A percentile compares a stretch with the other conserved stretches of the same genome.
These are phyloP conservation scores for Morpho achilles DNA, from an alignment of 2,888 invertebrate genomes.

Conservation along the genomic window DNA sequence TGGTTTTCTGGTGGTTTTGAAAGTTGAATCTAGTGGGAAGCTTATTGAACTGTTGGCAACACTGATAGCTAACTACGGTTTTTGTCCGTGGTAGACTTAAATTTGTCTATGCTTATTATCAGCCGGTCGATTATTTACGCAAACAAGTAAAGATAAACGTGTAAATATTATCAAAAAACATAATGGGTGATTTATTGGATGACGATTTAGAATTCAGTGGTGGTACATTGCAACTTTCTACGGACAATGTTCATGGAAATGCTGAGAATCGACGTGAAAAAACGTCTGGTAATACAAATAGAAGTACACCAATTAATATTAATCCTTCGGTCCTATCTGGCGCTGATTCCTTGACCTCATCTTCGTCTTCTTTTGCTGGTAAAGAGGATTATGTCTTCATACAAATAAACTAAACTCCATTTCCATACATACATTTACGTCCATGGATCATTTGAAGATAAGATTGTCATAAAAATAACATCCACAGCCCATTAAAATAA, in stretches of 20 bases:
- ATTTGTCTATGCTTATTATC: constrained; percentile 11
- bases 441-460: no score
- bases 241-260: constrained; percentile 44
- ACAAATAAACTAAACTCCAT: no score
- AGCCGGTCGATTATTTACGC: constrained; percentile 58
- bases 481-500: no score
- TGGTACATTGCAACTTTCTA: constrained; percentile 69
- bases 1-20: no score
- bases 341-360: constrained; percentile 67
- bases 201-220: constrained; percentile 80
- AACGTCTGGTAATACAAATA: constrained; percentile 40
- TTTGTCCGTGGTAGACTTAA: no score
- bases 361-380: constrained; percentile 68
- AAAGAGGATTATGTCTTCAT: constrained; percentile 8
- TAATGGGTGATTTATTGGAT: constrained; percentile 70
- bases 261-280: constrained; percentile 40
- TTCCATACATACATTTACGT: no score
- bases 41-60: no score
- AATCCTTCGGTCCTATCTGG: constrained; percentile 69
- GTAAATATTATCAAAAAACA: constrained; percentile 17
- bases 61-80: no score
- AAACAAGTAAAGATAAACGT: constrained; percentile 27
- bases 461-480: no score
- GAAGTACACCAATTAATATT: constrained; percentile 42
- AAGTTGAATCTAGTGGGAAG: no score